Conservation (phyloP, 2,888 invertebrate species). For the Cerastis leucographa region DNA sequence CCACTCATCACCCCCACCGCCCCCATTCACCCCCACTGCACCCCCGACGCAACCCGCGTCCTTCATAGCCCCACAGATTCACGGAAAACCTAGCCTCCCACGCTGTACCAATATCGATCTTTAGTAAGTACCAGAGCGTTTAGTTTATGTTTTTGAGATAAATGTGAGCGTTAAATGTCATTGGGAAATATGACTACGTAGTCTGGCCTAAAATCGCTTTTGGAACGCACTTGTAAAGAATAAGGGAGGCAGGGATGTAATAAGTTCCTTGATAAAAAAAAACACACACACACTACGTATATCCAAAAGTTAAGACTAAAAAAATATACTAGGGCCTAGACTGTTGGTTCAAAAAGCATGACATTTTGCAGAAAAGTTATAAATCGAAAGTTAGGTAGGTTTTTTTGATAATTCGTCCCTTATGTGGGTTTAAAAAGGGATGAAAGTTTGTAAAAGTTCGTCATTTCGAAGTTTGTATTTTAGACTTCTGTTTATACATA, state of each 20-base stretch:
- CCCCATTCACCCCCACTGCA: conserved; percentile 26
- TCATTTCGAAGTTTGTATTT: not conserved
- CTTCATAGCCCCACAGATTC: conserved; percentile 32
- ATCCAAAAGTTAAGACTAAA: too few relatives aligned
- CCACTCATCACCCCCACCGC: conserved; percentile 32
- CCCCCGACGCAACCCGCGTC: conserved; percentile 42
- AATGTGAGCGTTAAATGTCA: conserved; percentile 12
- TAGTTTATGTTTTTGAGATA: not conserved
- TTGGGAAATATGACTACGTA: not conserved
- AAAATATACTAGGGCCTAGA: too few relatives aligned
- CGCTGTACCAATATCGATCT: conserved; percentile 49
- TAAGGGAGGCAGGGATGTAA: not conserved
- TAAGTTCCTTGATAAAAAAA: not conserved
- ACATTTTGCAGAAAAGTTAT: too few relatives aligned
- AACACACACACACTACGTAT: not conserved
- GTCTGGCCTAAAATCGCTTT: not conserved
- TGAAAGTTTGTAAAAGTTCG: too few relatives aligned
- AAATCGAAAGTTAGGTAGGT: too few relatives aligned
- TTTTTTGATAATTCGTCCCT: too few relatives aligned
- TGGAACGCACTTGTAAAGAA: not conserved
- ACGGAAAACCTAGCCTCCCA: conserved; percentile 44
- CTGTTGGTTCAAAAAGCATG: too few relatives aligned
- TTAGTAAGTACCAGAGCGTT: conserved; percentile 12
- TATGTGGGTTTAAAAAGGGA: too few relatives aligned
- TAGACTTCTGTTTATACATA: not conserved